A percentile compares a stretch with the other conserved stretches of the same genome.
These are phyloP conservation scores for Remorina albescens DNA, from an alignment of 2,797 vertebrate species.

Conservation along the genomic window DNA sequence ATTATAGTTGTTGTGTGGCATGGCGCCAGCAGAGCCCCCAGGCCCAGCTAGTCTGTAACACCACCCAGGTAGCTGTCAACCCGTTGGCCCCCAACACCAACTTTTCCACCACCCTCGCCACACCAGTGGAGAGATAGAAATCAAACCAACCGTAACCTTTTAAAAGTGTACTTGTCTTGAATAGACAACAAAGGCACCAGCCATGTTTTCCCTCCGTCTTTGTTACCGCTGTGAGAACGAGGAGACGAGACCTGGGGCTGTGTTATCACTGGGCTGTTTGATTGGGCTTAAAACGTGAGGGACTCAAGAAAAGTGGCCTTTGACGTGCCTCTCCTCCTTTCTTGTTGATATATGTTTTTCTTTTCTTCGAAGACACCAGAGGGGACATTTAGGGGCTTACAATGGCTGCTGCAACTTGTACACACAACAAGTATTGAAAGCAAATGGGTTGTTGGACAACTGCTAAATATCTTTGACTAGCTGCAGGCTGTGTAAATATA, in stretches of 20 bases:
- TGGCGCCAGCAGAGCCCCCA: conserved; percentile 75
- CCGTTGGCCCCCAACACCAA: conserved; percentile 61
- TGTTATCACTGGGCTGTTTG: conserved; percentile 61
- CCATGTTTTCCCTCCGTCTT: conserved; percentile 68
- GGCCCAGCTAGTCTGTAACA: conserved; percentile 71
- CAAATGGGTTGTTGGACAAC: conserved; percentile 31
- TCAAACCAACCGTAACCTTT: conserved; percentile 80
- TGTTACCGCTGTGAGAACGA: conserved; percentile 56
- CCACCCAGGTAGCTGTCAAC: conserved; percentile 82
- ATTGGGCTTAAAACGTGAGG: conserved; percentile 73
- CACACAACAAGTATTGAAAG: conserved; percentile 52
- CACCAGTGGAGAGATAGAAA: conserved; percentile 71
- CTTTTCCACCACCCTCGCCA: conserved; percentile 63
- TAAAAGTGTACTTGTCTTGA: conserved; percentile 70
- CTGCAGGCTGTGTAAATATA: not conserved
- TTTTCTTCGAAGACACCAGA: conserved; percentile 41
- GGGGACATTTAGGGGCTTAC: conserved; percentile 48
- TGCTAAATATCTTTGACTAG: conserved; percentile 13
- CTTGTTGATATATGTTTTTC: conserved; percentile 37
- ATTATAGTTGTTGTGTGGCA: conserved; percentile 80
- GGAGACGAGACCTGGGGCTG: conserved; percentile 61
- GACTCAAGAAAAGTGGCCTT: conserved; percentile 61
- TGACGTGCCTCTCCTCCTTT: conserved; percentile 57
- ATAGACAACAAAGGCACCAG: conserved; percentile 64
- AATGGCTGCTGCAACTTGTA: conserved; percentile 33